Base-by-base conservation (phyloP, 2,797 vertebrate species). In the Phaenicophaeus curvirostris region DNA sequence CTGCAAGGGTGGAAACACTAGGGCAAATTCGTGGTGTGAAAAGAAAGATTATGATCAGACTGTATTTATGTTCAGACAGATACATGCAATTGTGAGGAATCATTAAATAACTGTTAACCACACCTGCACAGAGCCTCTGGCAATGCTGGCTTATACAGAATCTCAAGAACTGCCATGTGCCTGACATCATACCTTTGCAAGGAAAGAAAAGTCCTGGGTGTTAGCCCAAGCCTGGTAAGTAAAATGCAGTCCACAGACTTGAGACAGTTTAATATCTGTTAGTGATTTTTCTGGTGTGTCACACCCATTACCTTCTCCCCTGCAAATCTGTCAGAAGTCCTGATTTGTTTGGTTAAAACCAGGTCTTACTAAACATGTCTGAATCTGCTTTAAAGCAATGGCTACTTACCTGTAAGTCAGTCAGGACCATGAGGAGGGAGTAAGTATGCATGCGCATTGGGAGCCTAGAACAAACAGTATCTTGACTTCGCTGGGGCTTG, bases 101-200 rank as follows among this genome's bases (percentile, higher is more conserved):
- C 94, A 97, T 97, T 97, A 97, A 96, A 97, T 97, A 97, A 97
- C 93, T 97, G 86, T 96, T 96, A 95, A 94, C 91, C 96, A 95
- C 94, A 95, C 88, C 93, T 95, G 87, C 83, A 87, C 31, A 61
- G 94, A 97, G 90, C 92, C 87, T 95, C 92, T 96, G 94, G 95
- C 94, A 78, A 85, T 85, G 68, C 85, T 96, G 95, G 93, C 89
- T 96, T 92, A 25, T 33, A 61, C 68, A 94, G 90, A 93, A 81
- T 91, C 75, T 96, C 89, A 72, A 87, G 85, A 96, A 90, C 91
- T 94, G 85, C 87, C 91, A 89, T 94, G 84, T 80, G 41, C 82
- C 93, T 98, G 80, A 77, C 85, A 77, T 96, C 95, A 95, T 95
- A 92, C 67, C 82, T 95, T 86, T 54, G 67, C 78, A 89, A 85